phyloP scores from a whole-genome alignment of 2,797 vertebrate genomes.

The Mormyrops boulengeri region DNA sequence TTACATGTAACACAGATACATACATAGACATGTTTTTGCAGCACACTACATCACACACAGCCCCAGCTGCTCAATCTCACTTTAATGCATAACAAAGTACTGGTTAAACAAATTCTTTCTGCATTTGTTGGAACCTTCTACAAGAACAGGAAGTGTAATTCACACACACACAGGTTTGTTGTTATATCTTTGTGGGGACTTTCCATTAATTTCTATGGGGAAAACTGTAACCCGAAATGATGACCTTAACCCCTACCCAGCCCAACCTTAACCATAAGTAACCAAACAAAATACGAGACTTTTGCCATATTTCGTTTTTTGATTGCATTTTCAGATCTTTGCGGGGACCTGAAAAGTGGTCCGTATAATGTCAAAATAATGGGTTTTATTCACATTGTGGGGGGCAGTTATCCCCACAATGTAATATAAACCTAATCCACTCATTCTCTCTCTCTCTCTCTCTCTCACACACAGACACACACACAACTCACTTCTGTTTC shows the following conservation, averaged over 20 bases:
- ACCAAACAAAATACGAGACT: no score
- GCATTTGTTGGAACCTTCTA: background rate
- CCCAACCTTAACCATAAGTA: no score
- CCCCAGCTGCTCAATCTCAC: background rate
- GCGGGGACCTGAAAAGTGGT: background rate
- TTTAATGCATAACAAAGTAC: background rate
- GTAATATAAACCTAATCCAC: background rate
- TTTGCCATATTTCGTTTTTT: background rate
- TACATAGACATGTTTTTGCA: background rate
- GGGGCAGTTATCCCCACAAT: background rate
- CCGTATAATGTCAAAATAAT: background rate
- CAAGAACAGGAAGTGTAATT: background rate
- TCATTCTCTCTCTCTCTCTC: no score
- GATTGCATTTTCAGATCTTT: background rate
- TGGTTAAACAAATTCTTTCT: background rate
- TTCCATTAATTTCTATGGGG: background rate
- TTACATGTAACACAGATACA: background rate
- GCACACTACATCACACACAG: background rate
- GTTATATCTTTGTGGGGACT: background rate
- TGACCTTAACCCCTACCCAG: background rate
- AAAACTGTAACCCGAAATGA: background rate
- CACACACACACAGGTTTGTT: background rate
- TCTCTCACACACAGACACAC: background rate
- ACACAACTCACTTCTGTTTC: slow-evolving; percentile 83
- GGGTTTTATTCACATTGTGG: background rate